Evolutionary conservation across 2,113 vertebrate species (phyloP).

Genomic region (Heliornis fulica): DNA sequence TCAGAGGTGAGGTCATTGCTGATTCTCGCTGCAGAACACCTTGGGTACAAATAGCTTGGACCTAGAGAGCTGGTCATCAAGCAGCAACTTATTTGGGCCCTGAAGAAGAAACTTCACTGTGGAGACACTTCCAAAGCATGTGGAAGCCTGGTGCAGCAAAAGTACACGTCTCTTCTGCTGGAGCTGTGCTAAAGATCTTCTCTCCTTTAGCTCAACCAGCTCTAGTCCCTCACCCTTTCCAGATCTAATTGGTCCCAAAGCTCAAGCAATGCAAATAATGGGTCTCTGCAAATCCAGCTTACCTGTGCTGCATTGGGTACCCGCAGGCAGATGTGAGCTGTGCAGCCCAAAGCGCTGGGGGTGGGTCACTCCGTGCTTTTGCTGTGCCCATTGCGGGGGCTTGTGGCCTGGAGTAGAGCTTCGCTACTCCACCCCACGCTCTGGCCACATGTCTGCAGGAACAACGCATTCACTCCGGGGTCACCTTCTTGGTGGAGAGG

Average conservation of each 20-base stretch:
- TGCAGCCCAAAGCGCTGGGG: background rate
- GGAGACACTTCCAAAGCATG: background rate
- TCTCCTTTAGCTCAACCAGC: background rate
- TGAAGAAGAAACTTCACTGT: background rate
- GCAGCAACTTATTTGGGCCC: background rate
- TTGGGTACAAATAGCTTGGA: background rate
- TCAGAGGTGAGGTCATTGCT: background rate
- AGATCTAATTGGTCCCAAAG: background rate
- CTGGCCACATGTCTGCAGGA: background rate
- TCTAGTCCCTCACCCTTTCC: background rate
- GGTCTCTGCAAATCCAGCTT: background rate
- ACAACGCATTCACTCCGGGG: background rate
- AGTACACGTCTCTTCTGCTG: background rate
- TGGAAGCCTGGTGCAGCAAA: background rate
- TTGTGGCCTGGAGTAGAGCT: background rate
- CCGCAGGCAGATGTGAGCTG: background rate
- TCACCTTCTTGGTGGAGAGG: too few species aligned
- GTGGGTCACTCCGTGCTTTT: background rate
- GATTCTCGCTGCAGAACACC: background rate
- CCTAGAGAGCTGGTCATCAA: background rate
- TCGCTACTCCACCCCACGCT: accelerated
- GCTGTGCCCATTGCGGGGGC: background rate
- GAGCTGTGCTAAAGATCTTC: background rate
- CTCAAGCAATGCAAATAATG: background rate
- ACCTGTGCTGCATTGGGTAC: background rate